Percentiles rank a stretch among this genome's conserved stretches.
Evolutionary conservation across 1,140 invertebrate species (phyloP).

Genomic region (Cylas formicarius): DNA sequence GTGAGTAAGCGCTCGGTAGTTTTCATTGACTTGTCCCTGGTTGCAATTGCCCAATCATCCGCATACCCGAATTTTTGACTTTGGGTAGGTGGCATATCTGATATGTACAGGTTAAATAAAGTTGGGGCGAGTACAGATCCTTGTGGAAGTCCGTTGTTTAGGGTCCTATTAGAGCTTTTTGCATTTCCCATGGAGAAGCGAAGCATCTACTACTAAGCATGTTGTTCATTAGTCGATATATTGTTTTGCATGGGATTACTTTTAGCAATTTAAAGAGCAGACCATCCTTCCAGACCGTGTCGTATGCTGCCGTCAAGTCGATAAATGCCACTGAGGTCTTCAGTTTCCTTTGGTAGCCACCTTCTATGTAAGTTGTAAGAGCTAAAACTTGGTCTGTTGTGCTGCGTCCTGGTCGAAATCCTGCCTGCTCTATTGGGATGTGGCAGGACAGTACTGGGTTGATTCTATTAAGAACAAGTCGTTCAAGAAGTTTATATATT

Average conservation of each 20-base stretch:
- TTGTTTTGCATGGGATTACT: conserved; percentile 13
- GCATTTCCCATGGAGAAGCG: too few relatives aligned
- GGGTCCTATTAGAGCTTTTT: too few relatives aligned
- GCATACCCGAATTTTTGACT: too few relatives aligned
- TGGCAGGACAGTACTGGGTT: neutral
- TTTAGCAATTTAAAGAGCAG: conserved; percentile 14
- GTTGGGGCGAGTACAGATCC: too few relatives aligned
- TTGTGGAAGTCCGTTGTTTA: too few relatives aligned
- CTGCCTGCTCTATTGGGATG: conserved; percentile 14
- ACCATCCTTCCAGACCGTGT: conserved; percentile 21
- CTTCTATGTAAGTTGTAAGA: conserved; percentile 9
- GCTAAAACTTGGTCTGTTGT: conserved; percentile 9
- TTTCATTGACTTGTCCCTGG: too few relatives aligned
- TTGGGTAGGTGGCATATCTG: too few relatives aligned
- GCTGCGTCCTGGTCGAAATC: conserved; percentile 11
- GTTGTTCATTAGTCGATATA: conserved; percentile 11
- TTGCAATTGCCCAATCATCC: too few relatives aligned
- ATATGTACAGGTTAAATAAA: too few relatives aligned
- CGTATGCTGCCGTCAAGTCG: conserved; percentile 18
- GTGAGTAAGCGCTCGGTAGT: too few relatives aligned
- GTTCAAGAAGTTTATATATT: conserved; percentile 11
- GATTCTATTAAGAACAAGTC: conserved; percentile 8
- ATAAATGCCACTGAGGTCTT: conserved; percentile 9
- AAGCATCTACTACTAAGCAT: too few relatives aligned
- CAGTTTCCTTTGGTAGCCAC: conserved; percentile 3